Percentiles rank a stretch among this genome's conserved stretches.
These are phyloP conservation scores for Platygyra sinensis DNA, from an alignment of 64 coral and sea anemone species.

Conservation along the genomic window DNA sequence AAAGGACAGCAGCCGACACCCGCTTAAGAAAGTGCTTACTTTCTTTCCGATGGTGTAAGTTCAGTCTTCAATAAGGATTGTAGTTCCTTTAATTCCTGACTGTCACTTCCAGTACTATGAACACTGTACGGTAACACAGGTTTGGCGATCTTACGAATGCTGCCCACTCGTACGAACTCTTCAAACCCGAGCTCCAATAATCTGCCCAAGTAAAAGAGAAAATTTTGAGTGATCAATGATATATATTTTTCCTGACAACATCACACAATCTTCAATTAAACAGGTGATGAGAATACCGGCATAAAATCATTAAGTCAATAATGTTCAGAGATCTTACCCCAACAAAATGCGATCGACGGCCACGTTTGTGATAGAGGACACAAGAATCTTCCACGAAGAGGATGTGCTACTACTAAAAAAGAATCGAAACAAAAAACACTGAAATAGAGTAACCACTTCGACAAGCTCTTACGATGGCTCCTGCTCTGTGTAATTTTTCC, in stretches of 20 bases:
- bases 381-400: conserved; percentile 77
- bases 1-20: no score
- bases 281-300: neutral
- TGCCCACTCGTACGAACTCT: conserved; percentile 94
- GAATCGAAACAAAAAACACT: neutral
- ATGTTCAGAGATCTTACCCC: conserved; percentile 52
- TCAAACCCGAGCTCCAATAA: conserved; percentile 90
- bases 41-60: conserved; percentile 76
- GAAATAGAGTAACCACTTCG: no score
- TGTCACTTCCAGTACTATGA: conserved; percentile 81
- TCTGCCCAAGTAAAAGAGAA: conserved; percentile 12
- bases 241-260: neutral
- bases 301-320: no score
- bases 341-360: conserved; percentile 92
- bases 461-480: no score
- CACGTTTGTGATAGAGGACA: conserved; percentile 95
- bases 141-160: conserved; percentile 94
- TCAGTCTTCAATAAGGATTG: conserved; percentile 78
- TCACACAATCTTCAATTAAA: neutral
- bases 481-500: no score
- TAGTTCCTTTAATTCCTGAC: conserved; percentile 82
- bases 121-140: conserved; percentile 87
- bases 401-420: neutral
- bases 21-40: conserved; percentile 40
- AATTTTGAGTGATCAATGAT: neutral